Percentiles rank a stretch among this genome's conserved stretches.
Conservation (phyloP, 2,113 vertebrate species). For the Archocentrus centrarchus region DNA sequence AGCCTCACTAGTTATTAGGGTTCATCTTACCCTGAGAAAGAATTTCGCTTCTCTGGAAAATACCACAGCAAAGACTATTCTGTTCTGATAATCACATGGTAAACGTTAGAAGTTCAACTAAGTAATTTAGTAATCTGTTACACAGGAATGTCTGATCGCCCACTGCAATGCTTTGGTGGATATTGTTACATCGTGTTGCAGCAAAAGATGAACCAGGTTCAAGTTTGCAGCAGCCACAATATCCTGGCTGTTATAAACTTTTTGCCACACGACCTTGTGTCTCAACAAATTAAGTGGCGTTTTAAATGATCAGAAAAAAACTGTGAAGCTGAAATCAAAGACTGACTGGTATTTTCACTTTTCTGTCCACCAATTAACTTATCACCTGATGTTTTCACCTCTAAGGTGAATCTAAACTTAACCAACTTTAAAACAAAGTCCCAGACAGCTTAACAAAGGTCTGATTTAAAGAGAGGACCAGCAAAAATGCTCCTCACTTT, state of each 20-base stretch:
- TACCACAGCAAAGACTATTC: neutral
- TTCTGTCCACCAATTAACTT: neutral
- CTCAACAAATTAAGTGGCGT: neutral
- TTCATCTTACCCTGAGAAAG: neutral
- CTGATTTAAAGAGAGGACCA: neutral
- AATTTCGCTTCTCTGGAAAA: neutral
- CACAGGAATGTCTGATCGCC: too few relatives aligned
- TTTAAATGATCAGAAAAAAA: neutral
- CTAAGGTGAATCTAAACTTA: neutral
- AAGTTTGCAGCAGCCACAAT: too few relatives aligned
- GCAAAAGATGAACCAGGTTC: too few relatives aligned
- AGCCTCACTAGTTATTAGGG: neutral
- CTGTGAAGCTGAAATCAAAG: neutral
- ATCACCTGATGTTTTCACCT: neutral
- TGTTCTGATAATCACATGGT: neutral
- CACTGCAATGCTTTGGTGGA: too few relatives aligned
- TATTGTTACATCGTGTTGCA: too few relatives aligned
- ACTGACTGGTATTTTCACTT: neutral
- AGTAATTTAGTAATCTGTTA: neutral
- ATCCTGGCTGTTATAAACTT: neutral
- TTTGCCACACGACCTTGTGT: neutral
- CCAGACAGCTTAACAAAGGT: neutral
- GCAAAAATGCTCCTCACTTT: neutral
- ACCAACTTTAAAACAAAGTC: neutral
- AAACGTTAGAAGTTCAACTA: neutral